These are phyloP conservation scores for Vidua chalybeata DNA, from an alignment of 2,113 vertebrate species.

Conservation along the genomic window DNA sequence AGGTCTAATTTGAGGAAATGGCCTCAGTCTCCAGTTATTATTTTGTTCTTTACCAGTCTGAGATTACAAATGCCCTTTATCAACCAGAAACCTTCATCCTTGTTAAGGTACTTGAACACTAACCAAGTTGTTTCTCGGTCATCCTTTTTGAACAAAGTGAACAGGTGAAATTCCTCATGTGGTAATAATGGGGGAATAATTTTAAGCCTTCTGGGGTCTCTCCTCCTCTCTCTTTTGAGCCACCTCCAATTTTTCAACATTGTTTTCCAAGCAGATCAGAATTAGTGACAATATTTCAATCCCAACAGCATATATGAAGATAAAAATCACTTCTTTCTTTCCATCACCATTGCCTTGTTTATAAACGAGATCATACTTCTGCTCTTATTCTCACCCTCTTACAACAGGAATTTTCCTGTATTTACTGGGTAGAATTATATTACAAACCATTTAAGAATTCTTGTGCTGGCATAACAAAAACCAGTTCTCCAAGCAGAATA, in stretches of 20 bases:
- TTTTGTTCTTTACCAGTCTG: background rate
- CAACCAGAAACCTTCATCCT: background rate
- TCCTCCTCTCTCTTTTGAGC: background rate
- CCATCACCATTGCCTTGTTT: background rate
- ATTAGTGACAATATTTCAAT: background rate
- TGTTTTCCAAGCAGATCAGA: background rate
- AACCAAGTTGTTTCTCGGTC: background rate
- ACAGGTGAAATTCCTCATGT: conserved; percentile 20
- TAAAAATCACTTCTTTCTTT: background rate
- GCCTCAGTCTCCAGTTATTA: background rate
- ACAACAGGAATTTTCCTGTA: background rate
- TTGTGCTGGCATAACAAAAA: background rate
- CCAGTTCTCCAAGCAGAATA: background rate
- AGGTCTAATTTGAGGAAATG: background rate
- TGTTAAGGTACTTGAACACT: background rate
- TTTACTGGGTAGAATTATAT: background rate
- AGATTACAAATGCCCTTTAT: background rate
- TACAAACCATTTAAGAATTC: background rate
- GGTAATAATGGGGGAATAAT: background rate
- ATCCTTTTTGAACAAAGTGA: background rate
- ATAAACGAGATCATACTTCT: background rate
- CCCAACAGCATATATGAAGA: background rate
- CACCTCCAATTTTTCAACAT: conserved; percentile 19
- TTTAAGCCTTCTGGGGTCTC: background rate
- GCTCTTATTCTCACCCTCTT: background rate